These are phyloP conservation scores for Philopedon plagiatum DNA, from an alignment of 2,888 invertebrate genomes.

Conservation along the genomic window DNA sequence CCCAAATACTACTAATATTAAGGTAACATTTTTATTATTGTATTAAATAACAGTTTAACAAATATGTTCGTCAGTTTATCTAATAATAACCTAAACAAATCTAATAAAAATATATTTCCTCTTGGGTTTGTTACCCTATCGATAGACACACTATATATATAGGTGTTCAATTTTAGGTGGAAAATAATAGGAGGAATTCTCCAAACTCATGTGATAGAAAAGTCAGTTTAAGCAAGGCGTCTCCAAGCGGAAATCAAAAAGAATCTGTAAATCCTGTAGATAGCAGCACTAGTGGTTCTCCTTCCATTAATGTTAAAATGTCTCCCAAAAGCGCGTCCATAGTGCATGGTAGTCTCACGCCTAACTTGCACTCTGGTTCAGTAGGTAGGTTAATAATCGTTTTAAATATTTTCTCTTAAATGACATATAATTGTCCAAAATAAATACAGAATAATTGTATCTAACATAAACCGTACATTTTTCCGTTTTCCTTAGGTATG, in stretches of 20 bases:
- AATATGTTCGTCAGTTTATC: too few species aligned
- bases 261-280: conserved; percentile 67
- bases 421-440: background rate
- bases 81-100: too few species aligned
- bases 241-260: conserved; percentile 72
- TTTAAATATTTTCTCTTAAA: too few species aligned
- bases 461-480: too few species aligned
- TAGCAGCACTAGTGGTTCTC: conserved; percentile 57
- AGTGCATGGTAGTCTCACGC: conserved; percentile 67
- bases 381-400: conserved; percentile 67
- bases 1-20: conserved; percentile 41
- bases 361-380: conserved; percentile 73
- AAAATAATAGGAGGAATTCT: conserved; percentile 70
- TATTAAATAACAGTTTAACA: background rate
- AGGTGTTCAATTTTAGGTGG: conserved; percentile 65
- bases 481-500: too few species aligned
- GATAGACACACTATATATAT: too few species aligned
- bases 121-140: too few species aligned
- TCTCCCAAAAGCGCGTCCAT: conserved; percentile 74
- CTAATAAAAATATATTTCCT: too few species aligned
- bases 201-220: conserved; percentile 71
- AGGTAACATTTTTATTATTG: conserved; percentile 28
- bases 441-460: too few species aligned
- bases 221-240: conserved; percentile 71
- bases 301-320: conserved; percentile 70